Base-by-base conservation (phyloP, 2,797 vertebrate genomes). In the Lepidocolaptes lacrymiger region DNA sequence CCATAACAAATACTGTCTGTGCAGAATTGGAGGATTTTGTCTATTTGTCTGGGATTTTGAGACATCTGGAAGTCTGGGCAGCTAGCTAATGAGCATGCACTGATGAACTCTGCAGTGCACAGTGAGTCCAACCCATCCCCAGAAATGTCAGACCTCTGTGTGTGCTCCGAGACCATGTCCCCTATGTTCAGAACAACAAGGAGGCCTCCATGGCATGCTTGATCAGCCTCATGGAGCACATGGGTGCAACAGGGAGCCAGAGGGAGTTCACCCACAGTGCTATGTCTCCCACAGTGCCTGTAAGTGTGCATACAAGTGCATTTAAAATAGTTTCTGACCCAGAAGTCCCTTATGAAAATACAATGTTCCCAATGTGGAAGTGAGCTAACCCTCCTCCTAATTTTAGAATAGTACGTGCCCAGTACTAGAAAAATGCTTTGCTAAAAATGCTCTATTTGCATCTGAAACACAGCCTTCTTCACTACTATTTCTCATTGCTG, bases 61-160 rank as follows among this genome's bases (percentile, higher is more conserved):
- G 94, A 95, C 95, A 97, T 96, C 95, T 96, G 95, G 95, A 91
- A 94, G 91, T 96, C 95, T 95, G 93, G 86, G 71, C 91, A 91
- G 94, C 74, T 86, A 49, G 9, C 85, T 96, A 95, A 96, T 89
- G 94, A 96, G 88, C 79, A 3, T 72, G 88, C 69, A 89, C 91
- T 91, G 93, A 84, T 96, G 96, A 95, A 93, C 94, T 95, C 85
- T 41, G 59, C 37, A n/a, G 88, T 1, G 0, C 91, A 17, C 59
- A 46, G 74, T 1, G 3, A 73, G 55, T 59, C 62, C 39, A 9
- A 51, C 94, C 85, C 37, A 6, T 86, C 66, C 20, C 1, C 83
- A 88, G 80, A 75, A 69, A 73, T 67, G 51, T 69, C 83, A 73
- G 77, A 39, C 52, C 71, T 79, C 48, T 30, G 26, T 1, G 2